Percentiles rank a stretch among this genome's conserved stretches.
These are phyloP conservation scores for Gambusia yucatana DNA, from an alignment of 2,797 vertebrate genomes.

Conservation along the genomic window DNA sequence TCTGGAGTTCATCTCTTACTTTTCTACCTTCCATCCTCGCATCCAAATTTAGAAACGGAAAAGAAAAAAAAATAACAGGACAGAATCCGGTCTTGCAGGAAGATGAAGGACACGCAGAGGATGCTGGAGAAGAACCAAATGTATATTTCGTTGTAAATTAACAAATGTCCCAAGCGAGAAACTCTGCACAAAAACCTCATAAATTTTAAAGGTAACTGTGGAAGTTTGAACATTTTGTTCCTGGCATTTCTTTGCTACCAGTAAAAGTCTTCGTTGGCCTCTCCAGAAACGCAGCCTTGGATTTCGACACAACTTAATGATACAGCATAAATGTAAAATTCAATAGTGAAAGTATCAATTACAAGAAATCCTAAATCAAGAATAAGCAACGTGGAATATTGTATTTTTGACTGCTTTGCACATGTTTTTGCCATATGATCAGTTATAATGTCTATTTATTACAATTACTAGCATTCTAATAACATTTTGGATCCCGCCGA, in stretches of 20 bases:
- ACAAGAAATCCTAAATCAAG: neutral
- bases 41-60: constrained; percentile 23
- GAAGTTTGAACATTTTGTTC: constrained; percentile 15
- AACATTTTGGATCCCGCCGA: neutral
- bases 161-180: constrained; percentile 12
- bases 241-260: constrained; percentile 12
- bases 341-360: neutral
- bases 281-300: neutral
- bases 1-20: constrained; percentile 19
- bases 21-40: neutral
- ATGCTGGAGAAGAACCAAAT: constrained; percentile 47
- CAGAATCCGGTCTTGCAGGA: constrained; percentile 66
- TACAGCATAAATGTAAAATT: neutral
- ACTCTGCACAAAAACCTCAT: neutral
- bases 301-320: constrained; percentile 1
- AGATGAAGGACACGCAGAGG: constrained; percentile 48
- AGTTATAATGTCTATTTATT: neutral
- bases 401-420: neutral
- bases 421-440: neutral
- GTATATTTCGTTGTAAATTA: constrained; percentile 24
- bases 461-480: neutral
- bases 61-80: neutral
- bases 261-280: constrained; percentile 13
- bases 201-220: constrained; percentile 19
- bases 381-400: neutral